phyloP scores from a whole-genome alignment of 2,113 vertebrate species.

The Jaculus jaculus region DNA sequence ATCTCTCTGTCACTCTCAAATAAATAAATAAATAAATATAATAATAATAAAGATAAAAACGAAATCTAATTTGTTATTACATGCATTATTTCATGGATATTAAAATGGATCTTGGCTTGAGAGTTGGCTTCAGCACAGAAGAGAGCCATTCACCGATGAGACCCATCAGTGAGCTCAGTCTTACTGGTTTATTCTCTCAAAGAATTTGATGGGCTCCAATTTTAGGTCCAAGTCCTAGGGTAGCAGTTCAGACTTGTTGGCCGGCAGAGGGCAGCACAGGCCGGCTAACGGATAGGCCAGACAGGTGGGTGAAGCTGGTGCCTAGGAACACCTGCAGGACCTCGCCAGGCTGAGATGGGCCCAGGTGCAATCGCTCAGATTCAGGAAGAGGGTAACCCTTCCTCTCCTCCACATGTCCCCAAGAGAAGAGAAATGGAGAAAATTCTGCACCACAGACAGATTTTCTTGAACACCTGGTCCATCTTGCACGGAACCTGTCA shows the following conservation, averaged over 20 bases:
- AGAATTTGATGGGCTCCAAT: no score
- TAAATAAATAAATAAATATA: no score
- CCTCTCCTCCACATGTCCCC: not conserved
- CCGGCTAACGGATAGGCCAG: not conserved
- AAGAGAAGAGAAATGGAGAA: not conserved
- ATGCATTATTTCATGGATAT: no score
- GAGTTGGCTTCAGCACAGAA: accelerated
- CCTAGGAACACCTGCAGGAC: accelerated
- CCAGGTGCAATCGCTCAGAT: no score
- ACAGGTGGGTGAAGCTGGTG: accelerated
- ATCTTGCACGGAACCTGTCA: not conserved
- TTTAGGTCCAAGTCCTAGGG: accelerated
- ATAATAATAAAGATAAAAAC: no score
- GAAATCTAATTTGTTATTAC: no score
- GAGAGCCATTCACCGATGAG: no score
- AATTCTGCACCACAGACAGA: not conserved
- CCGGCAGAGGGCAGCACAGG: conserved; percentile 68
- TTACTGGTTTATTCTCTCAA: not conserved
- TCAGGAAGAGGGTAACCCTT: accelerated
- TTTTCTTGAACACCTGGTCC: not conserved
- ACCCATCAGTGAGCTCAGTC: not conserved
- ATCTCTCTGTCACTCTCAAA: no score
- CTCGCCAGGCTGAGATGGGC: no score
- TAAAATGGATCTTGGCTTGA: no score
- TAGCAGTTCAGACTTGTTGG: accelerated